phyloP scores from a whole-genome alignment of 35 echinoderm and acorn worm genomes.

The Anneissia japonica region DNA sequence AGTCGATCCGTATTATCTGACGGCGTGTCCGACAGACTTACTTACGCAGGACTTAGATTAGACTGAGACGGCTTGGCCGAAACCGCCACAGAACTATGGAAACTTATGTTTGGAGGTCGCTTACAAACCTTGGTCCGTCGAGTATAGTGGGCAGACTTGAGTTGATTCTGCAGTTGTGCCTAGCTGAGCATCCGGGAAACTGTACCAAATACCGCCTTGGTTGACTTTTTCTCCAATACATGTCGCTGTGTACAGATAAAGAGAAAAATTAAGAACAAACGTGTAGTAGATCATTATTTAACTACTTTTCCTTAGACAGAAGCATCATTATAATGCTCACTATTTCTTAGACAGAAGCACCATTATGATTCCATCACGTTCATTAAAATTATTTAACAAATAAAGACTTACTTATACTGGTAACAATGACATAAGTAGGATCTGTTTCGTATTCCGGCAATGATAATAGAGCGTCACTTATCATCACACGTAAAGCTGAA shows the following conservation, averaged over 20 bases:
- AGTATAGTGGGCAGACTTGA: not conserved
- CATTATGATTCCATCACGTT: no score
- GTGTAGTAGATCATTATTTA: no score
- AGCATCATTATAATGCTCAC: no score
- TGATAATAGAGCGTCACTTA: not conserved
- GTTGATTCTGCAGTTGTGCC: not conserved
- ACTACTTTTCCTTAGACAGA: no score
- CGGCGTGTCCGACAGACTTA: no score
- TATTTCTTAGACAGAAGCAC: no score
- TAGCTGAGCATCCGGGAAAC: not conserved
- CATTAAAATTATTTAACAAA: not conserved
- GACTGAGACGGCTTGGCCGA: no score
- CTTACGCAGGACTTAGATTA: no score
- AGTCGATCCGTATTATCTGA: no score
- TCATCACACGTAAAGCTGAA: not conserved
- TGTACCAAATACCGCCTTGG: not conserved
- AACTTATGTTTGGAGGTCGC: no score
- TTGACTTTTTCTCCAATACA: not conserved
- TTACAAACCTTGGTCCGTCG: not conserved
- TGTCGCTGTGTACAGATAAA: not conserved
- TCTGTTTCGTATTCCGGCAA: not conserved
- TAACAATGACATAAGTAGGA: not conserved
- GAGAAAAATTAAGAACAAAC: not conserved
- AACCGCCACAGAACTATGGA: no score
- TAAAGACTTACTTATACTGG: not conserved